Evolutionary conservation across 2,888 invertebrate species (phyloP), one percentile per base, ranked within the genome.

Genomic region (Dromius quadrimaculatus): DNA sequence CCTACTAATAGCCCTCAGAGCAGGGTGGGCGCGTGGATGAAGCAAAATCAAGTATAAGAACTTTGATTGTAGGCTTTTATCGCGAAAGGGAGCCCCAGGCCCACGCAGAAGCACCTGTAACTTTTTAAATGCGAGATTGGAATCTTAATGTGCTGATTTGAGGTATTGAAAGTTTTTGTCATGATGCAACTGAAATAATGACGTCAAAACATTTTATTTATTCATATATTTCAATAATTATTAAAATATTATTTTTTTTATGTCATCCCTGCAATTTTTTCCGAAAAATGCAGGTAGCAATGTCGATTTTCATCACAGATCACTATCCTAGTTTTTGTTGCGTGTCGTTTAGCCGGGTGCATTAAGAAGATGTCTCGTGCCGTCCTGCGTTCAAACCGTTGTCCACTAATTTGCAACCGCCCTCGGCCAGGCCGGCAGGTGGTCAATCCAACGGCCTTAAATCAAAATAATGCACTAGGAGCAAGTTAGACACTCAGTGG

Each of bases 341-440:
- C 41, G 41, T 41, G 41, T 36, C n/a, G 36, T 17, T 13, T 9
- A 6, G 41, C 41, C 41, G 41, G 41, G 41, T 41, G 41, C 62
- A 23, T 63, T 45, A 15, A 38, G 43, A 32, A 34, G 65, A 50
- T 34, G 65, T 50, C 36, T 36, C 22, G 9, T 32, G 47, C 19
- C 63, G n/a, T 17, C 63, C 45, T 36, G 50, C 41, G 22, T n/a
- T n/a, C n/a, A n/a, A n/a, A n/a, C n/a, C n/a, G n/a, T n/a, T n/a
- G n/a, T n/a, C 11, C 28, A 47, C 50, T 47, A 69, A 69, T 69
- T 69, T 69, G 68, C 68, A 69, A 69, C 68, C 68, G 68, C 68
- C 68, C 68, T 45, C 68, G 59, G 68, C 41, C n/a, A 23, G 32
- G 19, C 32, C 47, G 34, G 38, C 17, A 38, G 41, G 54, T 20